Conservation (phyloP, 2,113 vertebrate genomes). For the Campylomormyrus numenius region DNA sequence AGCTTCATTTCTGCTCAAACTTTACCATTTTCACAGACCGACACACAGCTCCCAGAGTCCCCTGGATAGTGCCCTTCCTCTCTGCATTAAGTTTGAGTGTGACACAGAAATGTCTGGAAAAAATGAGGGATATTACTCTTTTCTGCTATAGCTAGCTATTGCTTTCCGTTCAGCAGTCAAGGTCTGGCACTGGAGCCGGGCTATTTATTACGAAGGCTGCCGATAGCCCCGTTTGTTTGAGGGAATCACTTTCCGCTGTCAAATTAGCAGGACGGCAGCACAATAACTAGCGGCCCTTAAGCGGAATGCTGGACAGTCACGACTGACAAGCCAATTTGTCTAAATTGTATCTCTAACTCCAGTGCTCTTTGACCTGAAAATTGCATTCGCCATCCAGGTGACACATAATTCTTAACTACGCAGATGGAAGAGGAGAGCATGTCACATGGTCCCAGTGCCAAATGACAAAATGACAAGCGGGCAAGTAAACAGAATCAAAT, state of each 20-base stretch:
- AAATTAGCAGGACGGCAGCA: neutral
- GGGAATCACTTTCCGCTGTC: neutral
- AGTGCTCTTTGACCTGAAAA: conserved; percentile 16
- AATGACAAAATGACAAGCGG: neutral
- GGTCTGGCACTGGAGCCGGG: neutral
- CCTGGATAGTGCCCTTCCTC: neutral
- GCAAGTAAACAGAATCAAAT: neutral
- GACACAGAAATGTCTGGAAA: neutral
- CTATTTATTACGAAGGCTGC: neutral
- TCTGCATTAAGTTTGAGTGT: neutral
- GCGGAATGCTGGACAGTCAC: neutral
- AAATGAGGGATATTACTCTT: conserved; percentile 2
- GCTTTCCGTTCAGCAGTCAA: conserved; percentile 19
- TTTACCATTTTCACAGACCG: neutral
- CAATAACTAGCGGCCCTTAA: neutral
- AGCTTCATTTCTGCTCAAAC: neutral
- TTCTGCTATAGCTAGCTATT: neutral
- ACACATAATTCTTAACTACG: neutral
- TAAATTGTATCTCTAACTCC: neutral
- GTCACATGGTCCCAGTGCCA: neutral
- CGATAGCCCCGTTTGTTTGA: neutral
- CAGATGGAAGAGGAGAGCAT: neutral
- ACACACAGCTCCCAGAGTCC: neutral
- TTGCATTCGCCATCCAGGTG: neutral
- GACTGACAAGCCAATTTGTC: conserved; percentile 3